Base-by-base conservation (phyloP, 2,113 vertebrate genomes). In the Ondatra zibethicus region DNA sequence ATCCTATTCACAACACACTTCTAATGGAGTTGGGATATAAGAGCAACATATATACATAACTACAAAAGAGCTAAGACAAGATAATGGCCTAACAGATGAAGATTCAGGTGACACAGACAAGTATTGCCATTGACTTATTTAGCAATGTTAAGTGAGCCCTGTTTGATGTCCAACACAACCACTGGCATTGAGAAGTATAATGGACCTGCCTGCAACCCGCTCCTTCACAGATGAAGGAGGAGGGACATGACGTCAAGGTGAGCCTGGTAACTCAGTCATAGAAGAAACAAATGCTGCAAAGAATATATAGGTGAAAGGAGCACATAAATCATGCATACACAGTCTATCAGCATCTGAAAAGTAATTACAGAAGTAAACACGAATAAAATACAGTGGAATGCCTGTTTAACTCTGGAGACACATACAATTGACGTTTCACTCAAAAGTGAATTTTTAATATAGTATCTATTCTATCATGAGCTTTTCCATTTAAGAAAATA, bases 401-500 rank as follows among this genome's bases (percentile, higher is more conserved):
- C 14, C 81, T 93, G 55, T 47, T 88, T 95, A 94, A 85, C 8
- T 92, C 52, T 92, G 55, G 21, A 92, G 78, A 82, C 12, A 94
- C 90, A 65, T 2, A 94, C 29, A 96, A 91, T 21, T 89, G 50
- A 65, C 42, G 4, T 66, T 82, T 31, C 66, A 82, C 27, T 93
- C 17, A 89, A 92, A 92, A 87, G 50, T 52, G 77, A 1, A 29
- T 75, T 86, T 94, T 85, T 76, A 86, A 81, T 70, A 72, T 55
- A 29, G 14, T 78, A 92, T 85, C 81, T 93, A 95, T 10, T 80
- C 80, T 76, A 89, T 1, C 65, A 39, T 8, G 58, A 77, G n/a
- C 4, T 82, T 89, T 86, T 75, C 42, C 52, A 91, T 96, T 89
- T 76, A 91, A 93, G 14, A 93, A 95, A 94, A 47, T 77, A 77